Evolutionary conservation across 2,797 vertebrate genomes (phyloP), one percentile per base, ranked within the genome.

Genomic region (Tachyglossus aculeatus): DNA sequence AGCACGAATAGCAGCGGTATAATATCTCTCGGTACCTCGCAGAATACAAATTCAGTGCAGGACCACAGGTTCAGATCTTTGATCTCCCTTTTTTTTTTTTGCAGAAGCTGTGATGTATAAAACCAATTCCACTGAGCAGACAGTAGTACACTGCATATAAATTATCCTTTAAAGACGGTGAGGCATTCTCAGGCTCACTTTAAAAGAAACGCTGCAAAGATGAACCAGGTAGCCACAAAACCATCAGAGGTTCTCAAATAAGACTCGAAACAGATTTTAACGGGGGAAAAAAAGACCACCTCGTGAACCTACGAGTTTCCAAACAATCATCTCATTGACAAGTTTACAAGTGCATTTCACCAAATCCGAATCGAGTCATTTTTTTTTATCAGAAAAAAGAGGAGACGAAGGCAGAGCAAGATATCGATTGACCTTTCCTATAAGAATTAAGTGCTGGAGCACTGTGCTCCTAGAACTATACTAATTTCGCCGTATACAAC

Each of bases 31-130:
- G 61, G 77, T 44, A 43, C 74, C 73, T 79, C 1, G 4, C 19
- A 73, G 88, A 87, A 91, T 90, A 88, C 62, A 84, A 86, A 91
- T 89, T 86, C 57, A 76, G 55, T 29, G 21, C 48, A 80, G 81
- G 79, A 88, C 75, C 80, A 78, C 65, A 85, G 83, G 86, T 88
- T 88, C 82, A 80, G 73, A 88, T 88, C 86, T 90, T 88, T 90
- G 86, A 91, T 90, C 88, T 87, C 62, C 64, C 71, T 88, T 88
- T 87, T 84, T n/a, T n/a, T n/a, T n/a, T 88, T 87, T 84, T 81
- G 70, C 77, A 82, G 82, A 82, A 76, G 74, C 86, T 89, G 71
- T 83, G 86, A 85, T 80, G 86, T 86, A 90, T 81, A 91, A 92
- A 90, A 87, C 81, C 86, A 91, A 85, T 86, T 88, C 88, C 78